These are phyloP conservation scores for Samia ricini DNA, from an alignment of 1,140 invertebrate species.

Conservation along the genomic window DNA sequence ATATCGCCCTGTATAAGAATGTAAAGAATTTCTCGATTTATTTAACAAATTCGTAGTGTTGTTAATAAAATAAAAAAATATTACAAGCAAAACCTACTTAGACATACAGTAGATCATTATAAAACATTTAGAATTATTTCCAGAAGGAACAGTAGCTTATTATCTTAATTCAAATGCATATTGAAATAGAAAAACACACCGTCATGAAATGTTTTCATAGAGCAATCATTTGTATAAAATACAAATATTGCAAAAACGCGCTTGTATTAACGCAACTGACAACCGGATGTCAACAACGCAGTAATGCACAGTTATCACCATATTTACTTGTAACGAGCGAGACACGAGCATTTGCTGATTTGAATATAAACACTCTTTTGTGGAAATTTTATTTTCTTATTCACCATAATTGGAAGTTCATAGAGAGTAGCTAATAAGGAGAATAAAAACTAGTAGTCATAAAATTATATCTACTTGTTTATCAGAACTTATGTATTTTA, in stretches of 20 bases:
- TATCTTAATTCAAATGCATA: too few relatives aligned
- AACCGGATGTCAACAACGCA: not conserved
- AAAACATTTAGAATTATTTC: too few relatives aligned
- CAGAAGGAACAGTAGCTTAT: too few relatives aligned
- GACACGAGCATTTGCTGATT: constrained; percentile 14
- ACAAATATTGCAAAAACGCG: not conserved
- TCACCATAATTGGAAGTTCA: constrained; percentile 6
- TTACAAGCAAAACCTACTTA: too few relatives aligned
- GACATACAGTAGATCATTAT: too few relatives aligned
- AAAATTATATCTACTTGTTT: not conserved
- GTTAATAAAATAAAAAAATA: too few relatives aligned
- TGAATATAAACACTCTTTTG: constrained; percentile 22
- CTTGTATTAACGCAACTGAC: not conserved
- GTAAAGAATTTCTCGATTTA: too few relatives aligned
- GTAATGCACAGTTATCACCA: constrained; percentile 14
- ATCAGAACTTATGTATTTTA: not conserved
- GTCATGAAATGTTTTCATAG: too few relatives aligned
- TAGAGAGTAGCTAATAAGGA: not conserved
- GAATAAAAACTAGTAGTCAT: not conserved
- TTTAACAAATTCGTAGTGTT: too few relatives aligned
- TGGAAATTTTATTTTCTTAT: constrained; percentile 1
- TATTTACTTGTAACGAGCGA: constrained; percentile 19
- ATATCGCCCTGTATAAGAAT: too few relatives aligned
- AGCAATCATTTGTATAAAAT: too few relatives aligned
- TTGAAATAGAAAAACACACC: too few relatives aligned